Conservation (phyloP, 1,140 invertebrate species). For the Trachelipus rathkii region DNA sequence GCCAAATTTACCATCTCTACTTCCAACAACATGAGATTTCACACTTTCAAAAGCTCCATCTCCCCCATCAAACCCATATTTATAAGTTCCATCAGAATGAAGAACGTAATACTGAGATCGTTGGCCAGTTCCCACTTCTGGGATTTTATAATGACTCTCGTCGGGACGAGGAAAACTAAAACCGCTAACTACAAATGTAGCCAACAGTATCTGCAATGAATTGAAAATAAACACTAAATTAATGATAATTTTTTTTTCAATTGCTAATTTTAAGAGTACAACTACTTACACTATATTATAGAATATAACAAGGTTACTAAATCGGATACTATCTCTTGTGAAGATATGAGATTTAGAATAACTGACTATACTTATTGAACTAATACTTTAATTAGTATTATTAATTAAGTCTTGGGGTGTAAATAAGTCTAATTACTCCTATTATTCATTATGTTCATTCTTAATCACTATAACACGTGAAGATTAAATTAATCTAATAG, state of each 20-base stretch:
- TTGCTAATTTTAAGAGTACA: too few species aligned
- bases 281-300: too few species aligned
- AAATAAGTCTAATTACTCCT: too few species aligned
- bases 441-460: too few species aligned
- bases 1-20: constrained; percentile 34
- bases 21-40: constrained; percentile 16
- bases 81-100: constrained; percentile 36
- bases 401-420: too few species aligned
- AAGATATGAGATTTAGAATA: too few species aligned
- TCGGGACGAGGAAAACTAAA: constrained; percentile 37
- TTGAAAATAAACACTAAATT: neutral
- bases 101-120: constrained; percentile 39
- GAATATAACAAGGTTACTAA: too few species aligned
- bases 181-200: constrained; percentile 31
- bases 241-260: neutral
- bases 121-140: constrained; percentile 32
- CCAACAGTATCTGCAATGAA: constrained; percentile 33
- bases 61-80: constrained; percentile 39
- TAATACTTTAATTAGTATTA: too few species aligned
- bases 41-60: constrained; percentile 39
- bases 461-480: too few species aligned
- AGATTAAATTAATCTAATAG: too few species aligned
- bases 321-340: too few species aligned
- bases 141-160: constrained; percentile 32
- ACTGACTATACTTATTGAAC: too few species aligned